Evolutionary conservation across 2,797 vertebrate genomes (phyloP), one percentile per base, ranked within the genome.

Genomic region (Syngnathus rostellatus): DNA sequence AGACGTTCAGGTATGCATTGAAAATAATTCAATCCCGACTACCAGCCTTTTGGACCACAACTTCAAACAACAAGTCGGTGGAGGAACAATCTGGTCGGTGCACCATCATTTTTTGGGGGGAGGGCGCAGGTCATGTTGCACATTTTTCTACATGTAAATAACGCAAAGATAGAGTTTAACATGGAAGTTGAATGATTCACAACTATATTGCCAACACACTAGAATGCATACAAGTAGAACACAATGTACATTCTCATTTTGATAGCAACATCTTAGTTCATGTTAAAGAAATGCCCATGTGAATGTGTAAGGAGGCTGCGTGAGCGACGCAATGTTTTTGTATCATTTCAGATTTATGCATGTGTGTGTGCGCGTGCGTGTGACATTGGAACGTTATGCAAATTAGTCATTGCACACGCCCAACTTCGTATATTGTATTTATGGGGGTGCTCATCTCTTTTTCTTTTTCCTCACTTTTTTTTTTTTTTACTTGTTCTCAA

Each of bases 401-500:
- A 80, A 78, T 71, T 74, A 77, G 68, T 77, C 76, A 80, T 72
- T 78, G 74, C 80, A 77, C 72, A 70, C 69, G 76, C 68, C 69
- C 37, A 70, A 63, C 71, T 72, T 83, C 74, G 64, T 70, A 68
- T 83, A 77, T 66, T 70, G 68, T 83, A 77, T 89, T 87, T 87
- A 88, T 86, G 80, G 78, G 81, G 80, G 74, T 81, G 80, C 75
- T 86, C 91, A 92, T 93, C 76, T 82, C 19, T 64, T 38, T 64
- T 17, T 16, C 5, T 46, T 48, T 39, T 59, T 55, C 31, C 6
- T 82, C 88, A 91, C 72, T 85, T 93, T 95, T 94, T 93, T 23
- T 93, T 23, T 23, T 94, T 84, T 74, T 68, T 93, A 89, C 69
- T 86, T 72, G 85, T 76, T 72, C 86, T 74, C 86, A 83, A 77